Percentiles rank a stretch among this genome's conserved stretches.
Evolutionary conservation across 2,888 invertebrate genomes (phyloP).

Genomic region (Melanotus villosus): DNA sequence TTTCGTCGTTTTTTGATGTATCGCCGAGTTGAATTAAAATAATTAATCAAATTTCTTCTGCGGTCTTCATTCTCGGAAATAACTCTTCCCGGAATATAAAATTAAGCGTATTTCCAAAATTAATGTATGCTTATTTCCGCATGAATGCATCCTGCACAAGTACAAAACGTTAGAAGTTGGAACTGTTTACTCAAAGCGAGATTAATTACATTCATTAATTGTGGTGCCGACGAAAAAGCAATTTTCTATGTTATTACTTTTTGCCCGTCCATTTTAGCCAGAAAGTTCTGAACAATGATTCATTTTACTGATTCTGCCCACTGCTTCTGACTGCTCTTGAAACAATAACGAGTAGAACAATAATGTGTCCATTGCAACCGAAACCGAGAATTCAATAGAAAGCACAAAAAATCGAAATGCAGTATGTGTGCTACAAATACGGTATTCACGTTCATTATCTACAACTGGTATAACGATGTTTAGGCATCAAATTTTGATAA

Average conservation of each 20-base stretch:
- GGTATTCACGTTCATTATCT: no score
- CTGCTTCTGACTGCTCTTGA: conserved; percentile 14
- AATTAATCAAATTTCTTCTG: background rate
- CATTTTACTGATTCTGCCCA: conserved; percentile 31
- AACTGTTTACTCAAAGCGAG: conserved; percentile 36
- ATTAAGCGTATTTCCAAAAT: background rate
- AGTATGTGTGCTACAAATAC: background rate
- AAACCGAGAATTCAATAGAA: conserved; percentile 4
- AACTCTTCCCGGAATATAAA: background rate
- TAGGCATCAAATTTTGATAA: no score
- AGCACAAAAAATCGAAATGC: conserved; percentile 9
- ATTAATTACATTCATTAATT: conserved; percentile 55
- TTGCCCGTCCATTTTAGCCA: conserved; percentile 32
- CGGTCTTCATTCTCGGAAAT: background rate
- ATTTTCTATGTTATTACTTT: conserved; percentile 54
- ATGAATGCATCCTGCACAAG: conserved; percentile 5
- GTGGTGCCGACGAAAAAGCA: conserved; percentile 48
- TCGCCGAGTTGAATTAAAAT: background rate
- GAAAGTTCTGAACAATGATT: conserved; percentile 41
- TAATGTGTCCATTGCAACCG: conserved; percentile 14
- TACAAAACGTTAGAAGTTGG: conserved; percentile 23
- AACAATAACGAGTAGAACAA: conserved; percentile 29
- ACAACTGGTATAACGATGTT: no score
- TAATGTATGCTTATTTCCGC: conserved; percentile 1
- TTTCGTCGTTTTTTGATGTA: background rate